A percentile compares a stretch with the other conserved stretches of the same genome.
These are phyloP conservation scores for Pollenia griseotomentosa DNA, from an alignment of 2,888 invertebrate genomes.

Conservation along the genomic window DNA sequence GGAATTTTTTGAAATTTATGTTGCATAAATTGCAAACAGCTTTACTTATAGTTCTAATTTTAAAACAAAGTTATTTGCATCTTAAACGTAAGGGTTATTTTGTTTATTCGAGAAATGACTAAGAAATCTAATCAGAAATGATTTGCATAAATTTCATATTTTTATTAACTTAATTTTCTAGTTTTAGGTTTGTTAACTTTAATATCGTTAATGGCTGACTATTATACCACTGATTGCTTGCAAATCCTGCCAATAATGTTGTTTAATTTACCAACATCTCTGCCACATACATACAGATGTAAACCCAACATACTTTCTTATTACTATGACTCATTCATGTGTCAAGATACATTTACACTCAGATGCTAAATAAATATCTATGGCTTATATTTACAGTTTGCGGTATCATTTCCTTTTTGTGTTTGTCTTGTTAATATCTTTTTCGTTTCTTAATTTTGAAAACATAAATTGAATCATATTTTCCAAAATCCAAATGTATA, in stretches of 20 bases:
- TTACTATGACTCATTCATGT: constrained; percentile 43
- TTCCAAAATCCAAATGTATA: constrained; percentile 10
- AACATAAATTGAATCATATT: constrained; percentile 34
- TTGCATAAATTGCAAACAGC: no score
- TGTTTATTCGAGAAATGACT: neutral
- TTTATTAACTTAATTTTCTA: constrained; percentile 1
- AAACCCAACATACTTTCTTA: neutral
- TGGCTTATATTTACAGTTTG: constrained; percentile 43
- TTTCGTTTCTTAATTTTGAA: constrained; percentile 34
- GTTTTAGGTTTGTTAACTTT: constrained; percentile 20
- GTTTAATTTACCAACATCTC: constrained; percentile 27
- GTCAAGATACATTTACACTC: constrained; percentile 36
- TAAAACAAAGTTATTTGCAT: no score
- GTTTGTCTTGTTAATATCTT: constrained; percentile 7
- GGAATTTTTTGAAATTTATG: no score
- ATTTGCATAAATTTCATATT: constrained; percentile 6
- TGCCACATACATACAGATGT: neutral
- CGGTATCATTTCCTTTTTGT: constrained; percentile 60
- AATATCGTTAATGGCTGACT: constrained; percentile 1
- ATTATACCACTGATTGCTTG: constrained; percentile 50
- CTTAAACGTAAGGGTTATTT: neutral
- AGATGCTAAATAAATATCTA: constrained; percentile 40
- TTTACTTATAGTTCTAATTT: no score
- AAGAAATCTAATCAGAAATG: constrained; percentile 1
- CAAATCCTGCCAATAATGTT: constrained; percentile 57